A percentile compares a stretch with the other conserved stretches of the same genome.
Conservation (phyloP, 2,888 invertebrate species). For the Habroteleia sp. region DNA sequence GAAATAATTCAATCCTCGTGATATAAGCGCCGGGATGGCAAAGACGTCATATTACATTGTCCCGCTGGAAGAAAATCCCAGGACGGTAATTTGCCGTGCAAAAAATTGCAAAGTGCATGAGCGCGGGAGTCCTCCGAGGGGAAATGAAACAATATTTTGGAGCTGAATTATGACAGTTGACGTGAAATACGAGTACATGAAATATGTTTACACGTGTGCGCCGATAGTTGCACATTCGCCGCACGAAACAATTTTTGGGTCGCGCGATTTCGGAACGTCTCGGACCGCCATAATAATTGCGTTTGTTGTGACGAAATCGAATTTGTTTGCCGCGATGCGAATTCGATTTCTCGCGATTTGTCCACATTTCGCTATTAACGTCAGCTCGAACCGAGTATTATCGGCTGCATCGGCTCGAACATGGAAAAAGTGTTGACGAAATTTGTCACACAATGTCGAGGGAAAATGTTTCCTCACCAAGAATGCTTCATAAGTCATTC, state of each 20-base stretch:
- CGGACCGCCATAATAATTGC: constrained; percentile 26
- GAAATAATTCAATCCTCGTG: constrained; percentile 49
- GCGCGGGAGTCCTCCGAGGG: constrained; percentile 29
- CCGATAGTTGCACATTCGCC: constrained; percentile 23
- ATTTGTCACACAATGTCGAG: no score
- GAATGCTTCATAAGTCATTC: no score
- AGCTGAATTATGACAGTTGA: constrained; percentile 51
- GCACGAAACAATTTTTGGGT: constrained; percentile 39
- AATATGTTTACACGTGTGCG: constrained; percentile 43
- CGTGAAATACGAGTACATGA: constrained; percentile 56
- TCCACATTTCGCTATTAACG: constrained; percentile 2
- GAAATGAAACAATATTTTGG: constrained; percentile 61
- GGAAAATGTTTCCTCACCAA: no score
- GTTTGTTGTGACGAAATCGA: constrained; percentile 1
- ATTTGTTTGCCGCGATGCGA: constrained; percentile 6
- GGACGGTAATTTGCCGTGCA: constrained; percentile 57
- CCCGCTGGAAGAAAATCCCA: constrained; percentile 54
- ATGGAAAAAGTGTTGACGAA: no score
- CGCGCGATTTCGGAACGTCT: constrained; percentile 23
- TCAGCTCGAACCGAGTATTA: no score
- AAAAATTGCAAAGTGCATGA: constrained; percentile 46
- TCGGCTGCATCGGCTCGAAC: no score
- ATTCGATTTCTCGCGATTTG: constrained; percentile 4
- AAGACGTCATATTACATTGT: constrained; percentile 56
- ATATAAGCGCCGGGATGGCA: constrained; percentile 35